Percentiles rank a stretch among this genome's conserved stretches.
Evolutionary conservation across 37 sponge, comb jelly and placozoan species (phyloP).

Genomic region (Chondrosia reniformis): DNA sequence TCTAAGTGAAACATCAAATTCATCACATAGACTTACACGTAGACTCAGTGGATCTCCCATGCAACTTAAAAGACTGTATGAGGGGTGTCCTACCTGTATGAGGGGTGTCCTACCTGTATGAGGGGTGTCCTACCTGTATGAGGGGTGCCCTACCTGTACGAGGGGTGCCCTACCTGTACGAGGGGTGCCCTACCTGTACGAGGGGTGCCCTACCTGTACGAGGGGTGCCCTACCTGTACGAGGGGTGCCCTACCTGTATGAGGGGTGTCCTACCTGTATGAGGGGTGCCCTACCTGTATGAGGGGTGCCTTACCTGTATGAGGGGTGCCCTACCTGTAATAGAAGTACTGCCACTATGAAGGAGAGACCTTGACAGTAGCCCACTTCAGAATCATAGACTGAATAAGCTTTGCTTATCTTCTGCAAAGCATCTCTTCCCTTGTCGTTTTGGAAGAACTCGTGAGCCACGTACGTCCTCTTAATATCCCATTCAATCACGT

Average conservation of each 20-base stretch:
- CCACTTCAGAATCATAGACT: conserved; percentile 89
- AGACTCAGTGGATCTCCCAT: background rate
- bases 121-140: conserved; percentile 88
- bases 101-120: conserved; percentile 60
- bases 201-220: conserved; percentile 88
- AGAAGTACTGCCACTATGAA: conserved; percentile 93
- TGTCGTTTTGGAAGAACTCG: conserved; percentile 71
- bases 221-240: conserved; percentile 97
- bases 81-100: background rate
- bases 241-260: background rate
- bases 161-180: background rate
- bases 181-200: conserved; percentile 61
- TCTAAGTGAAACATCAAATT: conserved; percentile 23
- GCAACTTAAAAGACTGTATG: background rate
- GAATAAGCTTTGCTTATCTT: conserved; percentile 96
- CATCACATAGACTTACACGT: background rate
- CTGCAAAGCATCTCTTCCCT: conserved; percentile 60
- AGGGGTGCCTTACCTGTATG: background rate
- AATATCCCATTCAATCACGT: conserved; percentile 89
- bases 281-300: conserved; percentile 71
- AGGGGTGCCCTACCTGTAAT: conserved; percentile 61
- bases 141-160: conserved; percentile 97
- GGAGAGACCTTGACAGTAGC: conserved; percentile 97
- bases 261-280: conserved; percentile 60
- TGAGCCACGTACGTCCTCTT: conserved; percentile 92